These are phyloP conservation scores for Pelochelys cantorii DNA, from an alignment of 2,797 vertebrate species.

Conservation along the genomic window DNA sequence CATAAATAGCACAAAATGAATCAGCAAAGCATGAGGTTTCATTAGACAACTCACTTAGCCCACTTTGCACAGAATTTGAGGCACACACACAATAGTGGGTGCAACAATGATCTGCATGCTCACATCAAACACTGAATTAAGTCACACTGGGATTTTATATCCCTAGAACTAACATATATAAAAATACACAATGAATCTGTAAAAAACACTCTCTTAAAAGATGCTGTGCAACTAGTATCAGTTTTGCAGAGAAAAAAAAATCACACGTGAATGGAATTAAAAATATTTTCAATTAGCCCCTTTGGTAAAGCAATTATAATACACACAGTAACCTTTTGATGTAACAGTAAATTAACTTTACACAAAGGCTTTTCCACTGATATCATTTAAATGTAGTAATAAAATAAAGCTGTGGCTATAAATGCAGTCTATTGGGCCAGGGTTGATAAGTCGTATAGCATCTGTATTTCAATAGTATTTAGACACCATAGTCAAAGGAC, in stretches of 20 bases:
- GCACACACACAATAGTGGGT: too few relatives aligned
- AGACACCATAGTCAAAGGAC: not conserved
- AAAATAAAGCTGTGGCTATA: not conserved
- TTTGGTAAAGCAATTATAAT: slow-evolving; percentile 1
- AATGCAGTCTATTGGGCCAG: slow-evolving; percentile 1
- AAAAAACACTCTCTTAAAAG: not conserved
- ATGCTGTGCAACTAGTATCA: not conserved
- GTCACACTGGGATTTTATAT: too few relatives aligned
- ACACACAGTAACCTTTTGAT: not conserved
- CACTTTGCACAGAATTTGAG: too few relatives aligned
- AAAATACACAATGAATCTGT: not conserved
- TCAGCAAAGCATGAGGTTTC: too few relatives aligned
- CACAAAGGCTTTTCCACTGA: not conserved
- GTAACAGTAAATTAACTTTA: not conserved
- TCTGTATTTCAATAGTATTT: not conserved
- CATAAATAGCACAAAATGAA: too few relatives aligned
- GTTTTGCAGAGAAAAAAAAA: slow-evolving; percentile 12
- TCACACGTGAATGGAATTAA: not conserved
- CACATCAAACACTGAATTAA: too few relatives aligned
- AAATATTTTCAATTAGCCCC: slow-evolving; percentile 27
- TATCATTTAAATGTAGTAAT: not conserved
- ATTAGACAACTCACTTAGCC: too few relatives aligned
- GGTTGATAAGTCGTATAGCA: slow-evolving; percentile 7
- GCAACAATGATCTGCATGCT: too few relatives aligned
- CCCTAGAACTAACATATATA: not conserved